Conservation (phyloP, 2,113 vertebrate species). For the Nycticebus coucang region DNA sequence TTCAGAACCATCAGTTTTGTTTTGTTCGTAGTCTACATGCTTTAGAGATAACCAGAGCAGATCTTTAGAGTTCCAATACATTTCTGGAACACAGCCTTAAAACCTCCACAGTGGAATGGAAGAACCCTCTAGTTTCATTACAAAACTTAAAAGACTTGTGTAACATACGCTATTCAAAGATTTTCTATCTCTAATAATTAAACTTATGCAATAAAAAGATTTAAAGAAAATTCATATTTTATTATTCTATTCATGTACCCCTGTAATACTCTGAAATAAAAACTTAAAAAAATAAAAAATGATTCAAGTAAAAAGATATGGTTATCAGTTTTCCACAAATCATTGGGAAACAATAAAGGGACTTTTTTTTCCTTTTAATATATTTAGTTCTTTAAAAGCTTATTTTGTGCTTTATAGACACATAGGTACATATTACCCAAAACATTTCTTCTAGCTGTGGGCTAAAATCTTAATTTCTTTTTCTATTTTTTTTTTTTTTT, state of each 20-base stretch:
- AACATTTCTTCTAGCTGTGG: constrained; percentile 40
- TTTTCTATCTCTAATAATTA: background rate
- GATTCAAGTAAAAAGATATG: background rate
- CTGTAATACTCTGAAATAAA: too few relatives aligned
- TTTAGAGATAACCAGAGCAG: background rate
- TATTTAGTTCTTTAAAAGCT: background rate
- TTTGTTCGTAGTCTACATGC: background rate
- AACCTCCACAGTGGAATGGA: background rate
- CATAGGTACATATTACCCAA: constrained; percentile 16
- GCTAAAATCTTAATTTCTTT: constrained; percentile 53
- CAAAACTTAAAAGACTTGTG: background rate
- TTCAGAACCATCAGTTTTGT: background rate
- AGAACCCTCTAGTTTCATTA: background rate
- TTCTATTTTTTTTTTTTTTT: too few relatives aligned
- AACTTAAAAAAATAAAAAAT: too few relatives aligned
- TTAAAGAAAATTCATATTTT: background rate
- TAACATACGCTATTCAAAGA: background rate
- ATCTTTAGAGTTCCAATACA: background rate
- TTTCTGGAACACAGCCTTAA: background rate
- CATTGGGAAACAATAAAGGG: background rate
- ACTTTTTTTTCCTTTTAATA: background rate
- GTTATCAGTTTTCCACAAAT: background rate
- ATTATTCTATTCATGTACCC: too few relatives aligned
- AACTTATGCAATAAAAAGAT: background rate
- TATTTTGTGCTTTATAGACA: background rate